Evolutionary conservation across 2,113 vertebrate species (phyloP).

Genomic region (Rattus rattus): DNA sequence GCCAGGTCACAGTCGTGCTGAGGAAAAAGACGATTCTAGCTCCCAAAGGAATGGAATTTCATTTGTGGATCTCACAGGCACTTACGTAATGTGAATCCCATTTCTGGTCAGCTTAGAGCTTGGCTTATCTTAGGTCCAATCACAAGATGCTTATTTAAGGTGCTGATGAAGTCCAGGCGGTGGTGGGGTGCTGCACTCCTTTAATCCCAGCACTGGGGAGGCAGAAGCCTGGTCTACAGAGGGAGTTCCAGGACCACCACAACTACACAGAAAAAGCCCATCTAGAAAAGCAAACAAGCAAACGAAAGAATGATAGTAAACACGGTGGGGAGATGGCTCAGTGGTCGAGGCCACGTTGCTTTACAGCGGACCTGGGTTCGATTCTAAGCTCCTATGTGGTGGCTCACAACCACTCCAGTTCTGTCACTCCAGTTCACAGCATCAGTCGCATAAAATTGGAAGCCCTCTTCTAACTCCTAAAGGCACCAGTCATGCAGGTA

Average conservation of each 20-base stretch:
- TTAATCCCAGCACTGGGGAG: too few relatives aligned
- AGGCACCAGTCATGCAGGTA: background rate
- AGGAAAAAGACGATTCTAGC: background rate
- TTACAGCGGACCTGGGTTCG: background rate
- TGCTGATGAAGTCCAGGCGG: background rate
- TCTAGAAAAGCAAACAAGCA: too few relatives aligned
- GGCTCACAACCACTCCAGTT: background rate
- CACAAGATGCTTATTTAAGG: background rate
- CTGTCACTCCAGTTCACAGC: background rate
- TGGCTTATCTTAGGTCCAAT: background rate
- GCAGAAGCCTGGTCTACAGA: too few relatives aligned
- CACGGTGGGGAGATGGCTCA: background rate
- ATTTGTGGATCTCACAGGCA: background rate
- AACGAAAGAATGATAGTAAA: too few relatives aligned
- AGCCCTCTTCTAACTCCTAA: background rate
- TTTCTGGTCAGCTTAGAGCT: background rate
- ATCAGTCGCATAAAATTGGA: background rate
- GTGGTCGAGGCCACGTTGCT: background rate
- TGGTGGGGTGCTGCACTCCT: too few relatives aligned
- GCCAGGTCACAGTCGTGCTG: background rate
- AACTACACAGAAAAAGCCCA: too few relatives aligned
- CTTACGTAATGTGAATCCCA: background rate
- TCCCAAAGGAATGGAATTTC: background rate
- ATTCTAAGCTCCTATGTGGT: background rate
- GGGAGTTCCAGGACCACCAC: too few relatives aligned